These are phyloP conservation scores for Nanger granti DNA, from an alignment of 2,113 vertebrate genomes.

Conservation along the genomic window DNA sequence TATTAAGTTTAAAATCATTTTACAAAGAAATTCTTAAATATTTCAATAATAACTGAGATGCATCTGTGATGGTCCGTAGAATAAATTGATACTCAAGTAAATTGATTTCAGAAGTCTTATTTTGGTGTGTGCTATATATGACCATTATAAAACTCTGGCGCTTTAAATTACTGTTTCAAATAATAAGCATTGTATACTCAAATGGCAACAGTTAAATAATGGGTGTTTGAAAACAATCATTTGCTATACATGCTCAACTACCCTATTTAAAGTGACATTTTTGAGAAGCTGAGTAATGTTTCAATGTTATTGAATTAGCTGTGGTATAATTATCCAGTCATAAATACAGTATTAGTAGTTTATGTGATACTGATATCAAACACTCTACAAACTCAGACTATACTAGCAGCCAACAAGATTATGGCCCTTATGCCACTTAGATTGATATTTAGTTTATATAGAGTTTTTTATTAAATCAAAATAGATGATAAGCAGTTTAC, in stretches of 20 bases:
- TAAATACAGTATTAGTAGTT: neutral
- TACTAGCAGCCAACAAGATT: neutral
- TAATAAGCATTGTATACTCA: neutral
- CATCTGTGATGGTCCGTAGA: neutral
- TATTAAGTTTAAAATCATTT: conserved; percentile 9
- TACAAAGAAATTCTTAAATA: neutral
- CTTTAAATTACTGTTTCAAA: neutral
- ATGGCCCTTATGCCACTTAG: neutral
- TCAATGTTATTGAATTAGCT: neutral
- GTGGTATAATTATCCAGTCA: neutral
- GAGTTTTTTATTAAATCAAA: neutral
- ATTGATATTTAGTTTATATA: neutral
- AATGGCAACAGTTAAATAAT: neutral
- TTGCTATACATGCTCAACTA: neutral
- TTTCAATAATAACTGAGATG: neutral
- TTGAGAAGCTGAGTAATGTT: neutral
- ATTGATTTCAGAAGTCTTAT: neutral
- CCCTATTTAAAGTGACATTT: neutral
- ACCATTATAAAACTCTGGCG: neutral
- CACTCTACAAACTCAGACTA: neutral
- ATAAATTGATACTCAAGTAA: neutral
- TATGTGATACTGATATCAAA: neutral
- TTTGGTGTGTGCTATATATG: neutral
- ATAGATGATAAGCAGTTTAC: neutral
- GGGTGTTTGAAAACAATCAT: neutral